Conservation (phyloP, 2,113 vertebrate genomes). For the Bubo blakistoni region DNA sequence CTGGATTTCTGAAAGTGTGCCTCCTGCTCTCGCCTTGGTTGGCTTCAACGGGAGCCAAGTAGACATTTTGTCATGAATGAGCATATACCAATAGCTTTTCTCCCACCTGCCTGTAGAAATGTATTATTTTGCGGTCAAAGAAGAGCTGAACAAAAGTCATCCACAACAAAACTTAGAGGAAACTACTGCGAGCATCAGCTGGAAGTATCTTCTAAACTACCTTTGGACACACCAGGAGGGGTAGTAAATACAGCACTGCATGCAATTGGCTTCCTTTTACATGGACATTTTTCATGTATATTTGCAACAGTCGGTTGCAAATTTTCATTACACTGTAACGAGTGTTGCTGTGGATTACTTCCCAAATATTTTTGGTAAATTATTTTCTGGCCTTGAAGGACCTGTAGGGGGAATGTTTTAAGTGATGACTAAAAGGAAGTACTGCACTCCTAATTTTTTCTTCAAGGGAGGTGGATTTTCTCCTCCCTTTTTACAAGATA, state of each 20-base stretch:
- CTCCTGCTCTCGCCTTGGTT: not conserved
- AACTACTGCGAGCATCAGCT: not conserved
- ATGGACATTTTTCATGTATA: not conserved
- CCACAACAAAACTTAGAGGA: not conserved
- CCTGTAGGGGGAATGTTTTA: not conserved
- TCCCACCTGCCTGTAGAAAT: not conserved
- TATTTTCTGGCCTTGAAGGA: not conserved
- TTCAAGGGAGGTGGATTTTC: not conserved
- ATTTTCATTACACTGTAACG: not conserved
- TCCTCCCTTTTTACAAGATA: conserved; percentile 6
- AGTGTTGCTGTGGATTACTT: not conserved
- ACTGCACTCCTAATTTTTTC: not conserved
- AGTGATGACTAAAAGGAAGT: not conserved
- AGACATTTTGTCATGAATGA: not conserved
- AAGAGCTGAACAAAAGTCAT: not conserved
- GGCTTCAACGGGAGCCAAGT: not conserved
- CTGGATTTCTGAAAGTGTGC: not conserved
- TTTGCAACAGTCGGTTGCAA: not conserved
- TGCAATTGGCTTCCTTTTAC: not conserved
- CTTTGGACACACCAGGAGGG: not conserved
- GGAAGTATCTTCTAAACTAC: not conserved
- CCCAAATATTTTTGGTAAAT: not conserved
- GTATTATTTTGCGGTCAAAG: not conserved
- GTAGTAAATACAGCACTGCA: not conserved
- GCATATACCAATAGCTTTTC: not conserved